Base-by-base conservation (phyloP, 2,888 invertebrate genomes). In the Chrysina gloriosa region DNA sequence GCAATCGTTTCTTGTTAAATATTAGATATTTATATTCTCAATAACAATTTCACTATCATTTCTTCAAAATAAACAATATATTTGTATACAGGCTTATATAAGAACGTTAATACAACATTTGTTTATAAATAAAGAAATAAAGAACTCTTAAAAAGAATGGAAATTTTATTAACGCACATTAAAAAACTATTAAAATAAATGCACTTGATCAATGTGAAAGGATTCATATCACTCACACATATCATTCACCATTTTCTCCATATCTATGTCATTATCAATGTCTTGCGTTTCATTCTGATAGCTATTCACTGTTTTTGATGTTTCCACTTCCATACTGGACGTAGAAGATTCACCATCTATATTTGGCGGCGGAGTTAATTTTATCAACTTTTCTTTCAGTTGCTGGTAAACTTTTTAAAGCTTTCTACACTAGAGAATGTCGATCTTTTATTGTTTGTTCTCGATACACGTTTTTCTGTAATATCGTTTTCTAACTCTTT, bases 301-400 rank as follows among this genome's bases (percentile, higher is more conserved):
- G 63, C 70, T 68, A 70, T 71, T 73, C 63, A 75, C 75, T 69
- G 70, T 75, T 27, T 66, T 69, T 69, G 69, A 74, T 67, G 56
- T 71, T 9, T 73, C 71, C 31, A 73, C 74, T 63, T 77, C 76
- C 76, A 78, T 71, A 61, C 65, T 50, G 73, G 56, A 48, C 71
- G 73, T 56, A 72, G 70, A 16, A 70, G 70, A 34, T 74, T 75
- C 72, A 6, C 74, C 74, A 21, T 72, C 73, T 3, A 77, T 68
- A 25, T 50, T 70, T n/a, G 58, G 36, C 3, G 96, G 95, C 29
- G 92, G 90, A 77, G 91, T 89, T 81, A 97, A 85, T 84, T 94
- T 94, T 71, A 89, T 88, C 74, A 97, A 85, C 84, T 96, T 95
- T 82, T 96, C 95, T 76, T 94, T 90, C 71, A 97, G 85, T 79